phyloP scores from a whole-genome alignment of 2,888 invertebrate species.

The Apodemia hepburni region DNA sequence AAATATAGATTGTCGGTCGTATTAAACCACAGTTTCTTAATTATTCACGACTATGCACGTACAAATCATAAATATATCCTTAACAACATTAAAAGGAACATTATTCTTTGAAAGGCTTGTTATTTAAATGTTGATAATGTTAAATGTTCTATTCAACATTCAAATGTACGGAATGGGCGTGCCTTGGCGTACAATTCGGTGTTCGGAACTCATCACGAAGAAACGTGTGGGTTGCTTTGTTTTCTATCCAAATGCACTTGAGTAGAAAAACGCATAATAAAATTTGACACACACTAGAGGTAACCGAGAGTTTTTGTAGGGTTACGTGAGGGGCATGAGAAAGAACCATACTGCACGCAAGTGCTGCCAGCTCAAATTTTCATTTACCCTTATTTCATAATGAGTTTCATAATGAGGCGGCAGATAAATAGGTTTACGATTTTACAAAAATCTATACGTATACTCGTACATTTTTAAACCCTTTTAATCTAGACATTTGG shows the following conservation, averaged over 20 bases:
- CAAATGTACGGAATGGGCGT: slow-evolving; percentile 51
- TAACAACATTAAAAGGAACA: slow-evolving; percentile 51
- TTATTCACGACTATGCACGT: slow-evolving; percentile 23
- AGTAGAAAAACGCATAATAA: slow-evolving; percentile 34
- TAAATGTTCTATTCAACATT: slow-evolving; percentile 61
- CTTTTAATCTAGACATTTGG: too few relatives aligned
- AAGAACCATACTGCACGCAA: slow-evolving; percentile 26
- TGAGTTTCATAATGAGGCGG: neutral
- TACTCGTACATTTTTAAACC: too few relatives aligned
- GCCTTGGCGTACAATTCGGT: slow-evolving; percentile 36
- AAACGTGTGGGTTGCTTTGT: slow-evolving; percentile 32
- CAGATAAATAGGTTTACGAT: too few relatives aligned
- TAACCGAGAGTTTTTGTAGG: slow-evolving; percentile 32
- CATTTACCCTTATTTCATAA: neutral
- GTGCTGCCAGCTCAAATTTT: neutral
- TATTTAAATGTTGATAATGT: slow-evolving; percentile 69
- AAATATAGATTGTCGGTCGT: too few relatives aligned
- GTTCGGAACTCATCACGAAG: slow-evolving; percentile 24
- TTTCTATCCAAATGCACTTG: slow-evolving; percentile 33
- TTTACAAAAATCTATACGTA: too few relatives aligned
- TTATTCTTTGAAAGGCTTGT: slow-evolving; percentile 64
- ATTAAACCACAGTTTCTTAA: neutral
- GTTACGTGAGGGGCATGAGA: slow-evolving; percentile 74
- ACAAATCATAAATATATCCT: slow-evolving; percentile 37
- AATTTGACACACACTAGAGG: slow-evolving; percentile 32